A percentile compares a stretch with the other conserved stretches of the same genome.
These are phyloP conservation scores for Hydropsyche tenuis DNA, from an alignment of 1,140 invertebrate species.

Conservation along the genomic window DNA sequence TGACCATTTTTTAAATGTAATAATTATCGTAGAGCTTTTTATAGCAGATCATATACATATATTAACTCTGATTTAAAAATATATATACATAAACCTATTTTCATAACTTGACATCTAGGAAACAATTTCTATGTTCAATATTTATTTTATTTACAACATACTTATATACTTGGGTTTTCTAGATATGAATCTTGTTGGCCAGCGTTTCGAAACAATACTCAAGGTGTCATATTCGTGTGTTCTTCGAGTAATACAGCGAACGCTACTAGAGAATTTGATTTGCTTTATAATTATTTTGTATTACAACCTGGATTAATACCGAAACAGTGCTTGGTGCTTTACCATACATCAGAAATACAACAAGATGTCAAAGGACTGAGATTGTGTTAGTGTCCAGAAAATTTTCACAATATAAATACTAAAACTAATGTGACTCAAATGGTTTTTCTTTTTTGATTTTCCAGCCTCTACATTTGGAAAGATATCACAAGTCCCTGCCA, in stretches of 20 bases:
- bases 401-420: neutral
- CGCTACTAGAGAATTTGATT: slow-evolving; percentile 70
- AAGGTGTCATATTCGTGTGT: slow-evolving; percentile 79
- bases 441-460: slow-evolving; percentile 46
- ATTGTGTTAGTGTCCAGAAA: slow-evolving; percentile 54
- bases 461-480: slow-evolving; percentile 70
- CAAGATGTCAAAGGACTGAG: slow-evolving; percentile 56
- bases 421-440: neutral
- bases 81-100: no score
- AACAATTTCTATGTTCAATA: no score
- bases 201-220: slow-evolving; percentile 71
- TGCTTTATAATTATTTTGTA: slow-evolving; percentile 78
- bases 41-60: no score
- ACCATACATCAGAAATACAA: slow-evolving; percentile 61
- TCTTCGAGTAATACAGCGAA: slow-evolving; percentile 64
- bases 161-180: no score
- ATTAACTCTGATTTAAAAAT: no score
- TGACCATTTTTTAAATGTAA: no score
- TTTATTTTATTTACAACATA: no score
- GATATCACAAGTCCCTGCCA: slow-evolving; percentile 69
- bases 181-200: slow-evolving; percentile 83
- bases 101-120: no score
- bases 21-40: no score
- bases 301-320: slow-evolving; percentile 64
- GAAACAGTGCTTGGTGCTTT: slow-evolving; percentile 67